Conservation (phyloP, 1,140 invertebrate species). For the Hetaerina americana region DNA sequence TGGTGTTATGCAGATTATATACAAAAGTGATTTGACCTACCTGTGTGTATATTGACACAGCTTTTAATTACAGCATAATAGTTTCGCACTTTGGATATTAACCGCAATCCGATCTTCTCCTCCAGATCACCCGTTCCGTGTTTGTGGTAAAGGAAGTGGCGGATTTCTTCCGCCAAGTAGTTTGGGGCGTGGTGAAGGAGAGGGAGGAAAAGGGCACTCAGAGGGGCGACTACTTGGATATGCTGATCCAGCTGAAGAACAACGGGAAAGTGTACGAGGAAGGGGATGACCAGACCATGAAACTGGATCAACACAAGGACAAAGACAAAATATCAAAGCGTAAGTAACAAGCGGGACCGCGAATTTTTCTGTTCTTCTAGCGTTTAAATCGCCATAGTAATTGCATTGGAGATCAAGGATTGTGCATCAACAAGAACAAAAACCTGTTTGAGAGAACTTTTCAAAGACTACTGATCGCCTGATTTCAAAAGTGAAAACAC, state of each 20-base stretch:
- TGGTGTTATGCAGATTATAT: too few species aligned
- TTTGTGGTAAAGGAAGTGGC: slow-evolving; percentile 24
- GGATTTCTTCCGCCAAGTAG: slow-evolving; percentile 33
- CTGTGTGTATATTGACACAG: too few species aligned
- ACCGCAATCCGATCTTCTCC: too few species aligned
- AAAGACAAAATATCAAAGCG: not conserved
- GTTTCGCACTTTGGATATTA: too few species aligned
- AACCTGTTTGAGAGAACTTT: not conserved
- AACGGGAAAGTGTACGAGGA: slow-evolving; percentile 33
- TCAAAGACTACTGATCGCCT: too few species aligned
- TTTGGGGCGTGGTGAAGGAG: slow-evolving; percentile 37
- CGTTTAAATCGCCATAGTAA: not conserved
- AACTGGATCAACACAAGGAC: slow-evolving; percentile 20
- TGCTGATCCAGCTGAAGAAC: slow-evolving; percentile 38
- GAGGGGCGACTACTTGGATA: slow-evolving; percentile 39
- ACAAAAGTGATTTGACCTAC: too few species aligned
- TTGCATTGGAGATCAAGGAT: not conserved
- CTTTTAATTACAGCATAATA: too few species aligned
- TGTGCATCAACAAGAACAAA: not conserved
- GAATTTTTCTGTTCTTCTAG: not conserved
- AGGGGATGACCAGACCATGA: slow-evolving; percentile 19
- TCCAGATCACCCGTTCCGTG: not conserved
- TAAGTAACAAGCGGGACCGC: not conserved
- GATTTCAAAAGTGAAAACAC: too few species aligned
- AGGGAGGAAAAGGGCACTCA: slow-evolving; percentile 32